These are phyloP conservation scores for Helleia helle DNA, from an alignment of 2,888 invertebrate species.

Conservation along the genomic window DNA sequence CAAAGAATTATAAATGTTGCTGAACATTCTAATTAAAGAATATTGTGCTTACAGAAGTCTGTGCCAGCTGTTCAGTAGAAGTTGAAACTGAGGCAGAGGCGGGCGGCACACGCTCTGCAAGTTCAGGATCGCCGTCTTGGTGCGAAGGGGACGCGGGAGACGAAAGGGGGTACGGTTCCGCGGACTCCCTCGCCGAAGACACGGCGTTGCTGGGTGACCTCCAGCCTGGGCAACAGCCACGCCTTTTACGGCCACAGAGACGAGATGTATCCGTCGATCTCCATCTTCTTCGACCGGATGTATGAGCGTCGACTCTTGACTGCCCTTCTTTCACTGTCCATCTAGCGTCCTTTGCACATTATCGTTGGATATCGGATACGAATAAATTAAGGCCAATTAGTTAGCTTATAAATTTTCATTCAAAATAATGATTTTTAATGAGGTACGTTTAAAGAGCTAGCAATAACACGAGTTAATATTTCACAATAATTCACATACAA, in stretches of 20 bases:
- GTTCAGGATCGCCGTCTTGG: constrained; percentile 67
- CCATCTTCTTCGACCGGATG: constrained; percentile 60
- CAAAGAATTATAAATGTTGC: too few species aligned
- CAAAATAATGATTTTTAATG: too few species aligned
- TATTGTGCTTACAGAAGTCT: constrained; percentile 59
- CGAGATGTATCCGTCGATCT: constrained; percentile 65
- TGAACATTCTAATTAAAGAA: too few species aligned
- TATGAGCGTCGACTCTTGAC: constrained; percentile 34
- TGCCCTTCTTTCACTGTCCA: background rate
- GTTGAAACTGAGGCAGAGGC: constrained; percentile 59
- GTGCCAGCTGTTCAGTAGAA: constrained; percentile 62
- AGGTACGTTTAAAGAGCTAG: too few species aligned
- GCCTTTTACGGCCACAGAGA: constrained; percentile 44
- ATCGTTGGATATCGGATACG: background rate
- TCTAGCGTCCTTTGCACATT: background rate
- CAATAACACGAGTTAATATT: background rate
- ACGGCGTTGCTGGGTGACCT: constrained; percentile 53
- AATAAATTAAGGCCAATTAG: background rate
- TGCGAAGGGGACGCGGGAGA: constrained; percentile 70
- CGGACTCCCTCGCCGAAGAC: constrained; percentile 66
- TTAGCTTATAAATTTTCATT: background rate
- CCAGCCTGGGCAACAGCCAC: constrained; percentile 33
- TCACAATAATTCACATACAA: too few species aligned
- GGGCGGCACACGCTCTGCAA: constrained; percentile 49
- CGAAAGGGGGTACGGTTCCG: constrained; percentile 69